phyloP scores from a whole-genome alignment of 2,797 vertebrate species.

The Smutsia gigantea region DNA sequence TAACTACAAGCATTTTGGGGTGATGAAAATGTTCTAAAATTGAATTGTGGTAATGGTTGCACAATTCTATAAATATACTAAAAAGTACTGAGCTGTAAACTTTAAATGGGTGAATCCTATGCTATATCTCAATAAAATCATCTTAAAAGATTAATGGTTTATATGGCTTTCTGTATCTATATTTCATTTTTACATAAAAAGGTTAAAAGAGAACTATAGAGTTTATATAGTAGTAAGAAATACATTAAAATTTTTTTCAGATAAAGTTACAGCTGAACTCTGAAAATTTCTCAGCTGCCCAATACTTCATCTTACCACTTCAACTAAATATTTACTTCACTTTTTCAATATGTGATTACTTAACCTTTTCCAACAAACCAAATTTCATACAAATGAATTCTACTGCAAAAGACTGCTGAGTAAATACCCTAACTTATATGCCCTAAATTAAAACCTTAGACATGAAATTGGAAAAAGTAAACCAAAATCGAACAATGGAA shows the following conservation, averaged over 20 bases:
- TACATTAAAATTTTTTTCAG: neutral
- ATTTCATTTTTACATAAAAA: constrained; percentile 43
- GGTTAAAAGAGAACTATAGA: neutral
- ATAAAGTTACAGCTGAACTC: neutral
- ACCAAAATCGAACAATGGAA: constrained; percentile 11
- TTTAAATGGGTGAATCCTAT: constrained; percentile 29
- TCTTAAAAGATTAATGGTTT: constrained; percentile 1
- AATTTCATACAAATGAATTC: constrained; percentile 52
- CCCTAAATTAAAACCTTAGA: constrained; percentile 29
- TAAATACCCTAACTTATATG: neutral
- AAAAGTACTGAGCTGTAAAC: constrained; percentile 23
- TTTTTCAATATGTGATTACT: constrained; percentile 19
- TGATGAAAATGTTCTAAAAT: constrained; percentile 8
- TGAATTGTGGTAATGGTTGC: neutral
- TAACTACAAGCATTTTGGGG: neutral
- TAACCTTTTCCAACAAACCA: neutral
- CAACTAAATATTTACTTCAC: constrained; percentile 39
- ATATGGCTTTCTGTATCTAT: neutral
- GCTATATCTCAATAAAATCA: neutral
- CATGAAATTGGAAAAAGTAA: constrained; percentile 38
- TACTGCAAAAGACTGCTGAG: constrained; percentile 13
- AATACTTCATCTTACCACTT: constrained; percentile 43
- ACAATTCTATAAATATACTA: constrained; percentile 10
- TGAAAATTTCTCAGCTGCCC: constrained; percentile 22
- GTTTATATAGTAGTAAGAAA: neutral